Base-by-base conservation (phyloP, 2,888 invertebrate species). In the Drosophila affinis region DNA sequence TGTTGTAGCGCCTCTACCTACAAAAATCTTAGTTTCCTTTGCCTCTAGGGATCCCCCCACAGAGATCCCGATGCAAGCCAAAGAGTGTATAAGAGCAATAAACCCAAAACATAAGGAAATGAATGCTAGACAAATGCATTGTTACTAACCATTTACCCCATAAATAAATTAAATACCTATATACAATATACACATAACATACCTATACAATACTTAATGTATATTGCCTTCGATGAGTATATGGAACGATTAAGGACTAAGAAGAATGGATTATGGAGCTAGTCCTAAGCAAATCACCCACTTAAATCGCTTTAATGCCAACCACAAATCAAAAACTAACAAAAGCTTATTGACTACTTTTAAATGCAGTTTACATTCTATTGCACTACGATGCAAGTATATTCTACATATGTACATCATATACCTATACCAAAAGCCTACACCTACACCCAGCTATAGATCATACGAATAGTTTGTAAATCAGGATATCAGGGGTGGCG, bases 301-400 rank as follows among this genome's bases (percentile, higher is more conserved):
- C 77, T 77, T 61, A 69, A 79, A 88, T 85, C 82, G 89, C 89
- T 89, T 88, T 86, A 89, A 88, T 61, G 77, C 81, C 77, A 75
- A 76, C 48, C 74, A 78, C 67, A 80, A 80, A 88, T 78, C 80
- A 82, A 83, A 34, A 34, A 29, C 6, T 4, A 34, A 34, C 39
- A 39, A 39, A 39, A 78, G 85, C 85, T 88, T 81, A 81, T 64
- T 75, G 58, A 61, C 68, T 75, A 75, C 62, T 72, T 72, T 72
- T 72, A 70, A 39, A 39, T 39, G 39, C 39, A 39, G 39, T 39
- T 39, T 39, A 39, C 39, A 39, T 32, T 32, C 4, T 14, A 39
- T 10, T 39, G 39, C 14, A n/a, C n/a, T 39, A 39, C n/a, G 39
- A 58, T 58, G 59, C 6, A 49, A 32, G 45, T 49, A 63, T 60